Evolutionary conservation across 2,113 vertebrate genomes (phyloP).

Genomic region (Entelurus aequoreus): DNA sequence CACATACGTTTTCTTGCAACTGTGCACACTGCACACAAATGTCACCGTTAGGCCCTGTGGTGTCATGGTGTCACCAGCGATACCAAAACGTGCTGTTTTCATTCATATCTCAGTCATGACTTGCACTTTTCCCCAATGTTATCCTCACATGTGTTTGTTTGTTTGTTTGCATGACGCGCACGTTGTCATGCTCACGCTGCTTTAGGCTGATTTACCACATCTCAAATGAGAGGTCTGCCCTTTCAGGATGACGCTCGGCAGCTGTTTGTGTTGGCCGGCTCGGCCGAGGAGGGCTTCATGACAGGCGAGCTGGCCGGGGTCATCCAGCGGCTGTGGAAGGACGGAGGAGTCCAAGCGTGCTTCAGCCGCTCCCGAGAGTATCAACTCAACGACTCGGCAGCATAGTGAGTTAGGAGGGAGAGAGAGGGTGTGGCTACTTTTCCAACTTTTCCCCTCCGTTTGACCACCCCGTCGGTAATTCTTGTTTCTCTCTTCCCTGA

Average conservation of each 20-base stretch:
- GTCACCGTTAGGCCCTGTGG: no score
- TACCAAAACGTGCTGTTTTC: no score
- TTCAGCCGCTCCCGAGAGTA: conserved; percentile 95
- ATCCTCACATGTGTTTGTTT: no score
- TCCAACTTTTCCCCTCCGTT: background rate
- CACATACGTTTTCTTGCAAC: no score
- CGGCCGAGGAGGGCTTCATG: conserved; percentile 96
- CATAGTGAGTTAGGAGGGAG: conserved; percentile 83
- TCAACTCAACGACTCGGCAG: conserved; percentile 96
- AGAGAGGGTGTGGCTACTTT: background rate
- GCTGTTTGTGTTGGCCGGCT: conserved; percentile 89
- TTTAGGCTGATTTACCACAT: background rate
- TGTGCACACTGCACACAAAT: no score
- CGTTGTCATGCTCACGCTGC: no score
- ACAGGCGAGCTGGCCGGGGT: conserved; percentile 89
- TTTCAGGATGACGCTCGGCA: conserved; percentile 93
- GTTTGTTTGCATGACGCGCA: no score
- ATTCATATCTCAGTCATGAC: no score
- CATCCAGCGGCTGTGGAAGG: conserved; percentile 94
- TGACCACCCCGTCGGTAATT: background rate
- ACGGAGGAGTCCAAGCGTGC: conserved; percentile 89
- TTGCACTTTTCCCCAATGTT: no score
- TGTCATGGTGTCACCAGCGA: no score
- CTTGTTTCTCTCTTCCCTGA: conserved; percentile 8
- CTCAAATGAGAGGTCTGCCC: conserved; percentile 11